Conservation (phyloP, 2,888 invertebrate genomes). For the Drosophila anomelani region DNA sequence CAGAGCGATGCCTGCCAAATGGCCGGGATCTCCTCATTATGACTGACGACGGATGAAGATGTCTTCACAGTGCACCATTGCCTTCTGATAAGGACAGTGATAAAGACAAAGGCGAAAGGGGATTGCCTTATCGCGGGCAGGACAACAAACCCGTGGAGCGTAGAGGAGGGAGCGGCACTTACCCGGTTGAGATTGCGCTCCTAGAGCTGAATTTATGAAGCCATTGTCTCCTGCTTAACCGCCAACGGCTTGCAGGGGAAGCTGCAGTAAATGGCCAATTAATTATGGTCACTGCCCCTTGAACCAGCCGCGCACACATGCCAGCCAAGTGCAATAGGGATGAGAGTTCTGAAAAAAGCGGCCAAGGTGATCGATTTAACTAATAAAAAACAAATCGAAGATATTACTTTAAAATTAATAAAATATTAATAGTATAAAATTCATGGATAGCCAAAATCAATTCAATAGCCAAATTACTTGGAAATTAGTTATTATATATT, state of each 20-base stretch:
- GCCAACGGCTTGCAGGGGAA: conserved; percentile 63
- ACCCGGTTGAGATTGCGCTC: conserved; percentile 34
- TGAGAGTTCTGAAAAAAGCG: background rate
- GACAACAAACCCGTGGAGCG: conserved; percentile 26
- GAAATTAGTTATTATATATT: background rate
- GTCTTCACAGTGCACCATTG: conserved; percentile 63
- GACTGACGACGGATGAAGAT: conserved; percentile 47
- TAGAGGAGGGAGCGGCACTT: conserved; percentile 20
- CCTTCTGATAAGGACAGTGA: conserved; percentile 57
- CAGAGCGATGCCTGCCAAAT: conserved; percentile 24
- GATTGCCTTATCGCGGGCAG: conserved; percentile 13
- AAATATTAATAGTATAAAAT: background rate
- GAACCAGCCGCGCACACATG: conserved; percentile 27
- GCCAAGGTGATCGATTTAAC: background rate
- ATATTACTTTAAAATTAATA: background rate
- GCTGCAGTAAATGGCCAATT: conserved; percentile 74
- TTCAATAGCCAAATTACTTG: background rate
- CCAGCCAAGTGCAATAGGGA: conserved; percentile 32
- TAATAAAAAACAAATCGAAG: background rate
- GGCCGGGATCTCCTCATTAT: conserved; percentile 29
- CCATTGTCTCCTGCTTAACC: conserved; percentile 69
- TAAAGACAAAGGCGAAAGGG: conserved; percentile 50
- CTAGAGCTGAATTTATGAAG: conserved; percentile 57
- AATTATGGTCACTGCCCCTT: conserved; percentile 72
- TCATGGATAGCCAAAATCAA: no score